A percentile compares a stretch with the other conserved stretches of the same genome.
phyloP scores from a whole-genome alignment of 2,113 vertebrate genomes.

The Callithrix jacchus region DNA sequence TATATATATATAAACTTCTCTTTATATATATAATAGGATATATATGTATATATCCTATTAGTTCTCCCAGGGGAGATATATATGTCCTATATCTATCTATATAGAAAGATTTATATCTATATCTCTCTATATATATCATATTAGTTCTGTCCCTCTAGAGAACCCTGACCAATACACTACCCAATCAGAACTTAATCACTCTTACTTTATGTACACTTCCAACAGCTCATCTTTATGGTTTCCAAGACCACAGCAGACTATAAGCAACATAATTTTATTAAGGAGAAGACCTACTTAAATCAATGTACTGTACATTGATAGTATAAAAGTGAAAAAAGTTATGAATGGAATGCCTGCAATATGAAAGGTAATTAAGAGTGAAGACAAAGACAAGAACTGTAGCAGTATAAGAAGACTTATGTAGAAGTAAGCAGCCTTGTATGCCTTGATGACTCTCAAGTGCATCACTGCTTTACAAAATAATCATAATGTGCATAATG shows the following conservation, averaged over 20 bases:
- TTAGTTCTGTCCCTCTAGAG: no score
- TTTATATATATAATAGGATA: no score
- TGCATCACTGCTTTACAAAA: constrained; percentile 15
- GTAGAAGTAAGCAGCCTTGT: background rate
- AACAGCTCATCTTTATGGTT: background rate
- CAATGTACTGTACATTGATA: background rate
- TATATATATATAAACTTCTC: no score
- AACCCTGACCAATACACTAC: no score
- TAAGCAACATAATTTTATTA: background rate
- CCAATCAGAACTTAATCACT: background rate
- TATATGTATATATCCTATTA: no score
- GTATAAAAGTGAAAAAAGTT: background rate
- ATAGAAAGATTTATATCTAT: no score
- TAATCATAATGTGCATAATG: background rate
- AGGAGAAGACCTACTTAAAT: background rate
- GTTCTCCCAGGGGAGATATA: no score
- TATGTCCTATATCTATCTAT: no score
- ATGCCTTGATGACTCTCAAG: background rate
- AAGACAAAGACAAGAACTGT: constrained; percentile 13
- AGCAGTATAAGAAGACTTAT: background rate
- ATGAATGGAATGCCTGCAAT: background rate
- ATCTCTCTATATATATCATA: no score
- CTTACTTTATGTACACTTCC: background rate
- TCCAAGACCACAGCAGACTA: background rate
- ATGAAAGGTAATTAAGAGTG: background rate